Percentiles rank a stretch among this genome's conserved stretches.
Evolutionary conservation across 1,140 invertebrate species (phyloP).

Genomic region (Luehdorfia chinensis): DNA sequence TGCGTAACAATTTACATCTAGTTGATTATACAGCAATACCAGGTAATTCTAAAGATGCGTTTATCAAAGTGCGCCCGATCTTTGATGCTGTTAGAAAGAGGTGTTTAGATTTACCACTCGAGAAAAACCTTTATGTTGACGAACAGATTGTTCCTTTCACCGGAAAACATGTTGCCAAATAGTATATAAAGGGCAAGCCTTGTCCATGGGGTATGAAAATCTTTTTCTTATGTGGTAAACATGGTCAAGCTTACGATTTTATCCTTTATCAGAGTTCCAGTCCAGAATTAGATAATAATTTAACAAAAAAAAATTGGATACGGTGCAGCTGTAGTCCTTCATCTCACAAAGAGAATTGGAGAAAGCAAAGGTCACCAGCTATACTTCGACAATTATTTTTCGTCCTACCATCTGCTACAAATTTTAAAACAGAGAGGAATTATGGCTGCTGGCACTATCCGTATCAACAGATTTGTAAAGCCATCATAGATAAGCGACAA

Average conservation of each 20-base stretch:
- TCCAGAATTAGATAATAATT: slow-evolving; percentile 33
- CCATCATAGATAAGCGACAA: too few relatives aligned
- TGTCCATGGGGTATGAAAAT: slow-evolving; percentile 32
- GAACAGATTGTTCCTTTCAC: slow-evolving; percentile 41
- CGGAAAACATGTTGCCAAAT: slow-evolving; percentile 33
- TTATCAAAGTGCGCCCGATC: slow-evolving; percentile 36
- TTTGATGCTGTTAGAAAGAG: slow-evolving; percentile 35
- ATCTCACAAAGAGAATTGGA: slow-evolving; percentile 40
- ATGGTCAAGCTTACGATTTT: slow-evolving; percentile 33
- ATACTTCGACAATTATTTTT: slow-evolving; percentile 51
- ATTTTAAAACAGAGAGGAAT: slow-evolving; percentile 46
- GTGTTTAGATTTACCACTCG: slow-evolving; percentile 33
- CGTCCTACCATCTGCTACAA: slow-evolving; percentile 51
- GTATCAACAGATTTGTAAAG: too few relatives aligned
- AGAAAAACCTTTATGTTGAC: slow-evolving; percentile 34
- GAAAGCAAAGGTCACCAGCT: slow-evolving; percentile 29
- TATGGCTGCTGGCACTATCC: slow-evolving; percentile 47
- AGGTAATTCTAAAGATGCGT: slow-evolving; percentile 29
- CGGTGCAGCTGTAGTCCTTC: slow-evolving; percentile 31
- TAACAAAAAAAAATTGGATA: slow-evolving; percentile 32
- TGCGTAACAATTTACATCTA: slow-evolving; percentile 37
- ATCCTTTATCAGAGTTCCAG: slow-evolving; percentile 32
- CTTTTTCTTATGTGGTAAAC: slow-evolving; percentile 36
- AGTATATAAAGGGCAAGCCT: slow-evolving; percentile 34
- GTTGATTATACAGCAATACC: slow-evolving; percentile 34